Base-by-base conservation (phyloP, 2,113 vertebrate genomes). In the Nothoprocta pentlandii region DNA sequence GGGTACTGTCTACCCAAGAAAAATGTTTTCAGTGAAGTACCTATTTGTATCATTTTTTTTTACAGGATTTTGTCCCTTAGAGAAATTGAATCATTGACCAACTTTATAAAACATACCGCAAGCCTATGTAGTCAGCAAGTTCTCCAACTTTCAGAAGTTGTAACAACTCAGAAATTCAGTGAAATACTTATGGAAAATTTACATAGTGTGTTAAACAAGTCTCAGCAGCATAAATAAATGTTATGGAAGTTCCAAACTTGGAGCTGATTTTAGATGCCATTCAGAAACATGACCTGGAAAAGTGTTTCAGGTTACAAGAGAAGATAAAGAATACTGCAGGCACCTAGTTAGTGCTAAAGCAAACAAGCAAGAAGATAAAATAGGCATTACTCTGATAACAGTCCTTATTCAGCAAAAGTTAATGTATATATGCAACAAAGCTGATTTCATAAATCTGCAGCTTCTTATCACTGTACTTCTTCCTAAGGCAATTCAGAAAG, bases 231-330 rank as follows among this genome's bases (percentile, higher is more conserved):
- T 59, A 28, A 42, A 47, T 47, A n/a, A 56, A 13, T 64, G 11
- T 22, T 30, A 2, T 32, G 62, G 34, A 53, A 59, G 9, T 77
- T 79, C 68, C 80, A 25, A 19, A 9, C 41, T 39, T 61, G 21
- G 63, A 90, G 49, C 51, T 74, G 54, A 80, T 77, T 82, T 86
- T 84, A 59, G 51, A 51, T 89, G 34, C 59, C 64, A 76, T 66
- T 46, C 70, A 79, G 59, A 90, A 92, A 92, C 32, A 22, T 41
- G 36, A 42, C 64, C 30, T 87, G 47, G 54, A 82, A 93, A 80
- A 85, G 30, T 30, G 94, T 82, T 94, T 92, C 23, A 39, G 93
- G 47, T 93, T 94, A 84, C 63, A 70, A 51, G 49, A 70, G 58
- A 70, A 44, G 8, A 76, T 22, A n/a, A 83, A 62, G 36, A 34